Evolutionary conservation across 1,140 invertebrate species (phyloP).

Genomic region (Cecropterus lyciades): DNA sequence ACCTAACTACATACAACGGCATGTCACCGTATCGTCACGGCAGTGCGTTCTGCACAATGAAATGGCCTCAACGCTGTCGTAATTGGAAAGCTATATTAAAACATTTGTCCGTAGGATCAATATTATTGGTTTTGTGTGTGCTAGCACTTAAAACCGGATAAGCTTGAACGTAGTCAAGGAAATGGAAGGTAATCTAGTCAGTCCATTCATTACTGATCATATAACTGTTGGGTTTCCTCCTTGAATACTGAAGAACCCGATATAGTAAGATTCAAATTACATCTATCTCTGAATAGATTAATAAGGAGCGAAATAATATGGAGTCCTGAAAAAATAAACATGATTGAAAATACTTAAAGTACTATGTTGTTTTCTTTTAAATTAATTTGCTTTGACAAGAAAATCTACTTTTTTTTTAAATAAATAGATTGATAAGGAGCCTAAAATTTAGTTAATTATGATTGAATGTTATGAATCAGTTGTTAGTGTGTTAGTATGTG

Average conservation of each 20-base stretch:
- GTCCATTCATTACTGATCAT: background rate
- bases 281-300: no score
- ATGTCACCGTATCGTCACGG: slow-evolving; percentile 45
- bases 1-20: slow-evolving; percentile 17
- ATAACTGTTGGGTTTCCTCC: background rate
- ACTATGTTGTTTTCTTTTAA: no score
- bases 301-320: no score
- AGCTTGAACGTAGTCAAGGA: background rate
- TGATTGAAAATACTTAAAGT: no score
- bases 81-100: slow-evolving; percentile 40
- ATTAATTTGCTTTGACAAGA: no score
- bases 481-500: no score
- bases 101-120: no score
- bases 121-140: background rate
- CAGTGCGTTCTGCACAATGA: slow-evolving; percentile 27
- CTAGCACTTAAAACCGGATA: background rate
- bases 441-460: no score
- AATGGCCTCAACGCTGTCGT: slow-evolving; percentile 36
- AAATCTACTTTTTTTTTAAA: no score
- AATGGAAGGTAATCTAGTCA: background rate
- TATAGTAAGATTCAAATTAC: background rate
- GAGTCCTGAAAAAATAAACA: no score
- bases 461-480: no score
- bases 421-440: no score
- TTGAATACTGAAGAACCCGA: background rate